Percentiles rank a stretch among this genome's conserved stretches.
phyloP scores from a whole-genome alignment of 2,797 vertebrate genomes.

The Eurystomus glaucurus region DNA sequence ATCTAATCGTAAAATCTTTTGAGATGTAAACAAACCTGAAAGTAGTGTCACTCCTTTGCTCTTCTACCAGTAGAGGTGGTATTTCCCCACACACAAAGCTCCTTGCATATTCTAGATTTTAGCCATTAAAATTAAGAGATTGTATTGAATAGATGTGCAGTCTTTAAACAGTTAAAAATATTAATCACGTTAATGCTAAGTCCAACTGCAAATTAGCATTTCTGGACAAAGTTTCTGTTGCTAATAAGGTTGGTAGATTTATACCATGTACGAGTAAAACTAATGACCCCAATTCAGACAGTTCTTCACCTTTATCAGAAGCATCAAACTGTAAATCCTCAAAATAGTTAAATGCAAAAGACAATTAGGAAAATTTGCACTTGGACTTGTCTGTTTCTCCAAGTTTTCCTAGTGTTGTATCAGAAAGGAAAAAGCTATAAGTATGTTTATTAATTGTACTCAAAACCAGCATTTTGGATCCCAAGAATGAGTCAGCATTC shows the following conservation, averaged over 20 bases:
- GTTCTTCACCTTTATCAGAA: neutral
- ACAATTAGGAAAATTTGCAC: neutral
- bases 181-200: neutral
- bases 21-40: neutral
- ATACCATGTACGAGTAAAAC: neutral
- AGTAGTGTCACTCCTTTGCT: neutral
- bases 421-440: neutral
- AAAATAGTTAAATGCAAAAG: neutral
- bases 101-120: neutral
- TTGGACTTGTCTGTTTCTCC: neutral
- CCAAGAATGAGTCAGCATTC: neutral
- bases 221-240: neutral
- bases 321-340: neutral
- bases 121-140: neutral
- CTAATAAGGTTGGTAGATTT: neutral
- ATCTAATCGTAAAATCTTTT: neutral
- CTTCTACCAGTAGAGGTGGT: neutral
- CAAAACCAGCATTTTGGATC: neutral
- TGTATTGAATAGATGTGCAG: neutral
- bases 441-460: neutral
- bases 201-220: neutral
- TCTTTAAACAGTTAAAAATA: neutral
- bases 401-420: neutral
- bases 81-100: rapidly evolving
- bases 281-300: neutral